Conservation (phyloP, 92 coral and sea anemone species). For the Epizoanthus stellaris region DNA sequence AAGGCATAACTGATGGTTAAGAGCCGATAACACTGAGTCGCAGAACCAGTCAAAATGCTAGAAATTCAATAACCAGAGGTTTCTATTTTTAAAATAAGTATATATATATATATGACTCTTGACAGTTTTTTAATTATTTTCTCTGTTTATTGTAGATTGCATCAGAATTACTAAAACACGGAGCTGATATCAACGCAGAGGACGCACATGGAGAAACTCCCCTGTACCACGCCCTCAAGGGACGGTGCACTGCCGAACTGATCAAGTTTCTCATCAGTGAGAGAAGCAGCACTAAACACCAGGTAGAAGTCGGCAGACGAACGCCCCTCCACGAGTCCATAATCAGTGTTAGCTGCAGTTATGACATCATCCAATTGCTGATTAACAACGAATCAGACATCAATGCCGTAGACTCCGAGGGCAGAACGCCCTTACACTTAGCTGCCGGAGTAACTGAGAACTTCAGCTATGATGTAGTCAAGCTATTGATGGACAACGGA, state of each 20-base stretch:
- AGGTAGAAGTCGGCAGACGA: background rate
- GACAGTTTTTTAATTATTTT: background rate
- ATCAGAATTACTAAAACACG: background rate
- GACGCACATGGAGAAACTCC: constrained; percentile 1
- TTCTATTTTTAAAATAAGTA: too few species aligned
- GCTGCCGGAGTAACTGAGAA: constrained; percentile 6
- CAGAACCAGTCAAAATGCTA: too few species aligned
- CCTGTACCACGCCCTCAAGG: constrained; percentile 23
- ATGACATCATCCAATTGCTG: constrained; percentile 13
- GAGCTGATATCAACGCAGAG: constrained; percentile 22
- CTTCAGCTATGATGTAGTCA: constrained; percentile 24
- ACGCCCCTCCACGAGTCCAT: constrained; percentile 28
- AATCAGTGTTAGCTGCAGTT: background rate
- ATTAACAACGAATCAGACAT: background rate
- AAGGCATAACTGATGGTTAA: too few species aligned
- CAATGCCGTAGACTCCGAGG: background rate
- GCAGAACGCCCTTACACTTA: background rate
- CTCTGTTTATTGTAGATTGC: background rate
- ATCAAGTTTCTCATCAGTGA: background rate
- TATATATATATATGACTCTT: too few species aligned
- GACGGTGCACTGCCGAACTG: constrained; percentile 7
- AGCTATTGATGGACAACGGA: constrained; percentile 22
- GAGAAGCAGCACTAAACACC: background rate
- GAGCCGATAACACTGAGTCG: too few species aligned
- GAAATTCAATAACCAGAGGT: too few species aligned